phyloP scores from a whole-genome alignment of 2,797 vertebrate species.

The Falco naumanni region DNA sequence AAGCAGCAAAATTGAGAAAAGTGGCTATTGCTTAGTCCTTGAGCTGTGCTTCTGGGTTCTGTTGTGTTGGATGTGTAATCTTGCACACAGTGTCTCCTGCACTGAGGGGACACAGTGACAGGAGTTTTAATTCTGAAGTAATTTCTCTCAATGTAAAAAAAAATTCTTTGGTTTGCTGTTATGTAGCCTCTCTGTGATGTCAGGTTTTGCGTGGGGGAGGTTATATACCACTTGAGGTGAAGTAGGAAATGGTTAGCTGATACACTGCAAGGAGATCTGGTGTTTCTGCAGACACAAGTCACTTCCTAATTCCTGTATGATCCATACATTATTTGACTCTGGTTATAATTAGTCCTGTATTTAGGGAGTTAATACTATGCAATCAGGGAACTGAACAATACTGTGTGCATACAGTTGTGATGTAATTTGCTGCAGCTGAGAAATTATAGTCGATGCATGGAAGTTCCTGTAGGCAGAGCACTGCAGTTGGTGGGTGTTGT shows the following conservation, averaged over 20 bases:
- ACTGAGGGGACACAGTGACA: not conserved
- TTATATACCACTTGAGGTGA: not conserved
- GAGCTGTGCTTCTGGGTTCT: not conserved
- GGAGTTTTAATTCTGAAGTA: not conserved
- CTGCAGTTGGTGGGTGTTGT: not conserved
- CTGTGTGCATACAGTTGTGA: not conserved
- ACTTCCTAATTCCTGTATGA: not conserved
- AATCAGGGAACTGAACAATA: not conserved
- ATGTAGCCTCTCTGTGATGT: not conserved
- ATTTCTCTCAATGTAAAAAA: not conserved
- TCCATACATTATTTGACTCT: not conserved
- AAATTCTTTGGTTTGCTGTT: not conserved
- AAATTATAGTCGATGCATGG: not conserved
- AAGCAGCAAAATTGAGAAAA: not conserved
- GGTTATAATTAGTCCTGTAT: constrained; percentile 21
- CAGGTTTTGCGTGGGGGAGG: not conserved
- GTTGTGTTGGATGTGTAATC: not conserved
- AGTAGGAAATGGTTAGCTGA: not conserved
- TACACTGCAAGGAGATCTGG: not conserved
- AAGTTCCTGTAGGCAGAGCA: not conserved
- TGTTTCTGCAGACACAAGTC: not conserved
- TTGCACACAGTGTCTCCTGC: not conserved
- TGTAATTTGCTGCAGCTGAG: constrained; percentile 16
- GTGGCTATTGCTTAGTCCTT: not conserved
- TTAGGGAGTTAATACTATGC: constrained; percentile 15